These are phyloP conservation scores for Leptothorax acervorum DNA, from an alignment of 2,888 invertebrate species.

Conservation along the genomic window DNA sequence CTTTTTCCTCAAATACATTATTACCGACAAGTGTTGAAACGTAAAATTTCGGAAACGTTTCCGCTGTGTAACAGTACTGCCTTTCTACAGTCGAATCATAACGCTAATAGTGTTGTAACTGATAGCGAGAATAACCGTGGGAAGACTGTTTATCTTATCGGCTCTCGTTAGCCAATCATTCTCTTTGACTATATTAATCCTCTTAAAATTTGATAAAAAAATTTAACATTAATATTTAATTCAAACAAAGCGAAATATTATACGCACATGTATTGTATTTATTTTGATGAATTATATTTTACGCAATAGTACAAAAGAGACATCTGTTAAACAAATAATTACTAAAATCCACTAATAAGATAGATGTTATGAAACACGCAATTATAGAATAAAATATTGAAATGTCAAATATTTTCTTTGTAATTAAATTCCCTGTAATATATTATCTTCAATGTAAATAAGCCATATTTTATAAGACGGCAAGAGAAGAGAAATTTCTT, in stretches of 20 bases:
- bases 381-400: constrained; percentile 11
- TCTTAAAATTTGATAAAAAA: not conserved
- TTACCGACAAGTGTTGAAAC: not conserved
- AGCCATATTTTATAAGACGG: not conserved
- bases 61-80: not conserved
- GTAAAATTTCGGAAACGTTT: constrained; percentile 15
- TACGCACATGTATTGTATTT: not conserved
- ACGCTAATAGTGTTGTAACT: not conserved
- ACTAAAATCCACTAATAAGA: not conserved
- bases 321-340: not conserved
- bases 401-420: not conserved
- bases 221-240: constrained; percentile 18
- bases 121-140: constrained; percentile 16
- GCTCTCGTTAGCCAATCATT: not conserved
- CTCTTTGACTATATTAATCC: not conserved
- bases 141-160: constrained; percentile 33
- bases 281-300: constrained; percentile 4
- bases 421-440: constrained; percentile 12
- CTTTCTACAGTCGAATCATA: constrained; percentile 10
- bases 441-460: not conserved
- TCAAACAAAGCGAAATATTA: not conserved
- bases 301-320: not conserved
- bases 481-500: constrained; percentile 36
- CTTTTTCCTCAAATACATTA: constrained; percentile 62
- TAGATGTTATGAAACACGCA: too few relatives aligned